Evolutionary conservation across 2,888 invertebrate genomes (phyloP).

Genomic region (Abscondita cerata): DNA sequence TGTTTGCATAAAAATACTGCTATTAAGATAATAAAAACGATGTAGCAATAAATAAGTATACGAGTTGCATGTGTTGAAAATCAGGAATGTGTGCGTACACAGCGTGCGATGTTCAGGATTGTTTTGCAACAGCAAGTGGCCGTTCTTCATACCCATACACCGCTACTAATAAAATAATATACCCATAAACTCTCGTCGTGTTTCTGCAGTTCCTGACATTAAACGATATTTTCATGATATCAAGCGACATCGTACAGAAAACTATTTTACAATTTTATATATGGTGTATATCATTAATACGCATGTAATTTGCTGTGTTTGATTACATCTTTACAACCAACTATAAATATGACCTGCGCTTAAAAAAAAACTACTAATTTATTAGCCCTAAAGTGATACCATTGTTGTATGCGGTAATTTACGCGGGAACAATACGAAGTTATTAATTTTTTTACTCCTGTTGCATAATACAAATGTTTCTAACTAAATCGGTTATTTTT

Average conservation of each 20-base stretch:
- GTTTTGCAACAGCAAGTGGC: conserved; percentile 39
- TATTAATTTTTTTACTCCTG: too few relatives aligned
- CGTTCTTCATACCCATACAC: conserved; percentile 37
- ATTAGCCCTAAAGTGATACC: too few relatives aligned
- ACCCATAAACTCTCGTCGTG: conserved; percentile 38
- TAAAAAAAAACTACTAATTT: too few relatives aligned
- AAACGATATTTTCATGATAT: conserved; percentile 17
- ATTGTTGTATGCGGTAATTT: too few relatives aligned
- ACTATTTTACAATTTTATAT: conserved; percentile 2
- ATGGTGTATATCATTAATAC: neutral
- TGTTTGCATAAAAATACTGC: conserved; percentile 30
- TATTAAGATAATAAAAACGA: conserved; percentile 39
- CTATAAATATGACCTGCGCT: too few relatives aligned
- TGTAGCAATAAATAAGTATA: conserved; percentile 44
- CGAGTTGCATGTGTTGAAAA: conserved; percentile 43
- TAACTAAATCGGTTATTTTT: too few relatives aligned
- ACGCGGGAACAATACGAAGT: too few relatives aligned
- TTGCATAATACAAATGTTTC: too few relatives aligned
- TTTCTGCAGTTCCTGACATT: conserved; percentile 17
- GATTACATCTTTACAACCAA: neutral
- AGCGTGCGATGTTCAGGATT: conserved; percentile 42
- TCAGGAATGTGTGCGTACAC: conserved; percentile 42
- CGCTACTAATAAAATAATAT: conserved; percentile 44
- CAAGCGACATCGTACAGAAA: neutral
- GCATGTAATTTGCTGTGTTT: conserved; percentile 1